A percentile compares a stretch with the other conserved stretches of the same genome.
phyloP scores from a whole-genome alignment of 2,113 vertebrate species.

The Prionailurus bengalensis region DNA sequence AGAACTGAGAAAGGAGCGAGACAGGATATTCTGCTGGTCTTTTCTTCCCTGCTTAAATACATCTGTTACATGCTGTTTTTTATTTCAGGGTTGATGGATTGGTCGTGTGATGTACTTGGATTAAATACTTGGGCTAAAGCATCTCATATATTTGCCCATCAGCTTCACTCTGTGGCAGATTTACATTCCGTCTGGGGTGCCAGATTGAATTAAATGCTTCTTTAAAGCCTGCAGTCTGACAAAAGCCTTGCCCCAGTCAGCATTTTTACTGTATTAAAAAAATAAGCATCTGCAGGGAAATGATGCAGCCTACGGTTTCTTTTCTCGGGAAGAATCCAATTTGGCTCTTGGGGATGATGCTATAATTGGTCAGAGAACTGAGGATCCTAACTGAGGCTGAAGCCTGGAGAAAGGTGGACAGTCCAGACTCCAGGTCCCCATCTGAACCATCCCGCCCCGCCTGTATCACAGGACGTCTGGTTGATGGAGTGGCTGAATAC shows the following conservation, averaged over 20 bases:
- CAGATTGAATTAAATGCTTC: constrained; percentile 78
- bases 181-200: constrained; percentile 69
- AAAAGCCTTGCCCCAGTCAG: constrained; percentile 66
- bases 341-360: constrained; percentile 7
- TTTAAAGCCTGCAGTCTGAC: constrained; percentile 74
- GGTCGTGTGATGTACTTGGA: constrained; percentile 5
- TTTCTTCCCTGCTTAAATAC: neutral
- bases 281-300: constrained; percentile 66
- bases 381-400: neutral
- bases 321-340: constrained; percentile 57
- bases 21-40: neutral
- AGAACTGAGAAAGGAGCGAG: constrained; percentile 19
- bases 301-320: neutral
- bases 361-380: neutral
- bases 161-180: constrained; percentile 65
- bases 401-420: neutral
- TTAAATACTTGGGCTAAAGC: constrained; percentile 60
- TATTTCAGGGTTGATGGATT: constrained; percentile 52
- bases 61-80: constrained; percentile 61
- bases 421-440: neutral
- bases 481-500: neutral
- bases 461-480: neutral
- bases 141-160: constrained; percentile 55
- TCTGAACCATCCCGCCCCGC: neutral
- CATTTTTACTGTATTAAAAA: constrained; percentile 55